Base-by-base conservation (phyloP, 2,888 invertebrate genomes). In the Dynastes grantii region DNA sequence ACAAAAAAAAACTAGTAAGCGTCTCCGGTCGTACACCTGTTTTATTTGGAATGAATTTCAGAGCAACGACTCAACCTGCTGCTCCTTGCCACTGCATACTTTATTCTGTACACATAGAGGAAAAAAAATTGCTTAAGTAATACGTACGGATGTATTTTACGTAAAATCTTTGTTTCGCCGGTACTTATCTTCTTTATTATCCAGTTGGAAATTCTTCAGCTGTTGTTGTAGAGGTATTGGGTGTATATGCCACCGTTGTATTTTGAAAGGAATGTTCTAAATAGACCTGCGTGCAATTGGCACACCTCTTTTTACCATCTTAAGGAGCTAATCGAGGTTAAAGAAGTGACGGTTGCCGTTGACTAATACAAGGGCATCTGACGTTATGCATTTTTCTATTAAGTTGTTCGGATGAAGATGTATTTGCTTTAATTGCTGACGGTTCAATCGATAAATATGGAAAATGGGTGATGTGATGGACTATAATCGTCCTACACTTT, bases 211-310 rank as follows among this genome's bases (percentile, higher is more conserved):
- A 71, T 55, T 55, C 71, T 16, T 40, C 32, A 5, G 29, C 58
- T 71, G 55, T 71, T 58, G 55, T 71, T 58, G 40, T 71, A 37
- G 32, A 71, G 37, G 71, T 40, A 55, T 55, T 32, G 37, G 53
- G 58, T 55, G 71, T 71, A 58, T 55, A 27, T 45, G 27, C 67
- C 49, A 11, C 22, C 4, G 37, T 16, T 27, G 71, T 37, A 55
- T 71, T 71, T 71, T 58, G 71, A 71, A 71, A 71, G 55, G 71
- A 71, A 71, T 71, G 71, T 71, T 55, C 55, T 71, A 71, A 71
- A 71, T 71, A 71, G 22, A 58, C 71, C 55, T 55, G 67, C 22
- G 55, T 67, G 55, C 71, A 58, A 58, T 71, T 71, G 71, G 55
- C 71, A 58, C 71, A 71, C 71, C 71, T 71, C 37, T 71, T 45